A percentile compares a stretch with the other conserved stretches of the same genome.
Conservation (phyloP, 2,888 invertebrate genomes). For the Caenorhabditis japonica region DNA sequence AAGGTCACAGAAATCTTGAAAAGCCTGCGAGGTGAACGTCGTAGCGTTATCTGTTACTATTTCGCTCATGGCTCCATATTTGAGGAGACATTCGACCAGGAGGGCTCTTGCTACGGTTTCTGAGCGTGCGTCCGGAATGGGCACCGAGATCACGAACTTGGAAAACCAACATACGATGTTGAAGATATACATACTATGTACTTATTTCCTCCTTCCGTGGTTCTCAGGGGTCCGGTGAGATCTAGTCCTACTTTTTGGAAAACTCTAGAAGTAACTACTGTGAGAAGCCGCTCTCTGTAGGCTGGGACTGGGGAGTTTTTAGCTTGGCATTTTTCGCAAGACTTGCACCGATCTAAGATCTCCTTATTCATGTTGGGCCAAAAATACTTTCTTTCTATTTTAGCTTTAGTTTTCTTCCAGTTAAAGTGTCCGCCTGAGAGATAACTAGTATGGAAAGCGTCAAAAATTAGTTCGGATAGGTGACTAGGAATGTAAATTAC, state of each 20-base stretch:
- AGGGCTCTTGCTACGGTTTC: constrained; percentile 72
- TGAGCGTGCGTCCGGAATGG: constrained; percentile 73
- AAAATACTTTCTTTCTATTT: constrained; percentile 35
- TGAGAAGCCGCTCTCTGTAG: constrained; percentile 32
- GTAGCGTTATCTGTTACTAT: constrained; percentile 69
- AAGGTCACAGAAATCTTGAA: constrained; percentile 45
- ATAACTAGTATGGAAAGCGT: constrained; percentile 40
- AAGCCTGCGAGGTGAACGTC: constrained; percentile 52
- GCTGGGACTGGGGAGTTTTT: constrained; percentile 9
- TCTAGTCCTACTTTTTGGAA: constrained; percentile 46
- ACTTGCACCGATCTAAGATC: background rate
- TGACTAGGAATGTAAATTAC: constrained; percentile 16
- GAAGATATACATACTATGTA: too few species aligned
- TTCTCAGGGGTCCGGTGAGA: constrained; percentile 34
- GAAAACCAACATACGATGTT: constrained; percentile 35
- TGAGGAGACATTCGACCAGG: constrained; percentile 50
- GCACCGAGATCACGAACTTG: constrained; percentile 62
- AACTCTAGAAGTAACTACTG: constrained; percentile 6
- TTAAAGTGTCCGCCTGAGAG: constrained; percentile 56
- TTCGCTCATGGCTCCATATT: constrained; percentile 58
- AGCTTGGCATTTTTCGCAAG: constrained; percentile 52
- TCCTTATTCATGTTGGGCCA: constrained; percentile 47
- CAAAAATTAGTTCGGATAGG: constrained; percentile 23
- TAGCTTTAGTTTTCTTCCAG: constrained; percentile 34
- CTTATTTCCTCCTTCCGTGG: constrained; percentile 24